phyloP scores from a whole-genome alignment of 92 coral and sea anemone species.

The Zoanthus solanderi region DNA sequence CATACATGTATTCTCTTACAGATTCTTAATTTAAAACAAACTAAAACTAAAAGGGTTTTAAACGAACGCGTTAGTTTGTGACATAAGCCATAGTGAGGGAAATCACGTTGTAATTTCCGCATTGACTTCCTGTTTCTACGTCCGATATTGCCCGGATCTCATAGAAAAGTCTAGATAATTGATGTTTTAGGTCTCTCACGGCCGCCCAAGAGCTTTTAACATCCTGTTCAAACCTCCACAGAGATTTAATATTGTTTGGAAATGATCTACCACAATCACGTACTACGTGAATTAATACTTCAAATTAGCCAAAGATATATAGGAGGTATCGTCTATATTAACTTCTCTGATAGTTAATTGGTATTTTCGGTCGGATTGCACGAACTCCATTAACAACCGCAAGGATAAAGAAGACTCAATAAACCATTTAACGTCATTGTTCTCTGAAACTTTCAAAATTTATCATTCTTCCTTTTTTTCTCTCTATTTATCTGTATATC shows the following conservation, averaged over 20 bases:
- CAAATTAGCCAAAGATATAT: background rate
- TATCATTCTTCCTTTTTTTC: too few species aligned
- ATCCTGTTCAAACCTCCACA: background rate
- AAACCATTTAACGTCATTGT: background rate
- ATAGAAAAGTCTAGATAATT: background rate
- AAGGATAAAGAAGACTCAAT: background rate
- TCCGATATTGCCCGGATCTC: slow-evolving; percentile 4
- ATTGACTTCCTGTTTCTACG: background rate
- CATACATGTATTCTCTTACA: background rate
- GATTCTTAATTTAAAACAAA: background rate
- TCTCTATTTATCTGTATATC: background rate
- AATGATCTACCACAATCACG: background rate
- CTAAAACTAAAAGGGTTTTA: background rate
- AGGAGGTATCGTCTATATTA: background rate
- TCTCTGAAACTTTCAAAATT: background rate
- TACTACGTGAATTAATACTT: background rate
- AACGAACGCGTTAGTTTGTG: background rate
- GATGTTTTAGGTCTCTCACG: background rate
- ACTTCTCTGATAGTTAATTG: background rate
- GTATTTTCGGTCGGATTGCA: background rate
- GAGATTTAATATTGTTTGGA: background rate
- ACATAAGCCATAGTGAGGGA: background rate
- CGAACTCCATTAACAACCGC: background rate
- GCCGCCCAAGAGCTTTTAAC: background rate
- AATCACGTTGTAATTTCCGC: background rate